Base-by-base conservation (phyloP, 1,140 invertebrate genomes). In the Cephus cinctus region DNA sequence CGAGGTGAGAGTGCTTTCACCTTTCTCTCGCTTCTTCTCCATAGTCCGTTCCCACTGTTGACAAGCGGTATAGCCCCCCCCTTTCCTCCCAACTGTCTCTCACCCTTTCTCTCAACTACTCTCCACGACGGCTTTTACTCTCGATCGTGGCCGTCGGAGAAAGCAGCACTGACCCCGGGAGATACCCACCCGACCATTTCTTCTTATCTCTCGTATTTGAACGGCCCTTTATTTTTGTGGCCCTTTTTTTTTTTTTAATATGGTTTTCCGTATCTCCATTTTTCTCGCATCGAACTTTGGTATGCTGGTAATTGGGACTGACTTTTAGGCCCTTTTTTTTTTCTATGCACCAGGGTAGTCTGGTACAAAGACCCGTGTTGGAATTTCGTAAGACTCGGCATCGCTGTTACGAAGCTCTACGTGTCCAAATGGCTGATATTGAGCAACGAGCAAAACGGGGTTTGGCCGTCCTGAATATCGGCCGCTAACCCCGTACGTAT, bases 1-100 rank as follows among this genome's bases (percentile, higher is more conserved):
- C 27, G 27, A 36, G 65, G 70, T 64, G 71, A 72, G 67, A 75
- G 68, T 76, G 66, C 74, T 76, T 75, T 75, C 74, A 76, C 74
- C 74, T 75, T 76, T 76, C 73, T 20, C 20, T 75, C 62, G 53
- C 53, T 52, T 41, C 27, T 12, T 30, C 27, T 2, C 27, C 27
- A 11, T 30, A 11, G 9, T 30, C 19, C 27, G 2, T 30, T 30
- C 25, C n/a, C 25, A 27, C n/a, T 14, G n/a, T n/a, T n/a, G n/a
- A 12, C 18, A 14, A 30, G 4, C 21, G 16, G 4, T 32, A 19
- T 34, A 18, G 18, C 2, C 11, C 9, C 5, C 43, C 4, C 4
- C 16, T 52, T 8, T 48, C 45, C 52, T 47, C 45, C 50, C 43
- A 53, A 57, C 54, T 52, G 48, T 58, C 47, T 58, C 47, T 55